Evolutionary conservation across 2,797 vertebrate species (phyloP).

Genomic region (Kryptopterus vitreolus): DNA sequence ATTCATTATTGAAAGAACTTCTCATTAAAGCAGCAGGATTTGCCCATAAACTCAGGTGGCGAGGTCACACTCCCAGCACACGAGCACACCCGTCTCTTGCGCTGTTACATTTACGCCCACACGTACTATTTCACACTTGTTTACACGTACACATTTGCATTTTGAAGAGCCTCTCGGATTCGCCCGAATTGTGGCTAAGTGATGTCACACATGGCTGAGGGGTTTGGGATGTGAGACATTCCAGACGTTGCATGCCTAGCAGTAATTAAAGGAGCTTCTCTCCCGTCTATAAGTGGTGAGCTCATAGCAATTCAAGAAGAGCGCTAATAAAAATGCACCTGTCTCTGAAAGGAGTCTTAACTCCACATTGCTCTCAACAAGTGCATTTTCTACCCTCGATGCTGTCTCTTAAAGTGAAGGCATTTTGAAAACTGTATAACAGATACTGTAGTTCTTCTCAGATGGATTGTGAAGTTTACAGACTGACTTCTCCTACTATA

Average conservation of each 20-base stretch:
- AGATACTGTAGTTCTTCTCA: neutral
- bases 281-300: constrained; percentile 75
- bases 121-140: constrained; percentile 14
- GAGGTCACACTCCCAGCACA: constrained; percentile 66
- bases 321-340: constrained; percentile 88
- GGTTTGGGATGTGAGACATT: constrained; percentile 50
- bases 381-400: neutral
- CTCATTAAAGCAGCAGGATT: constrained; percentile 84
- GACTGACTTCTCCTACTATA: neutral
- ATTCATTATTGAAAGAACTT: constrained; percentile 77
- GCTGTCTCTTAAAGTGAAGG: neutral
- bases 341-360: constrained; percentile 59
- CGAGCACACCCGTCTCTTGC: constrained; percentile 57
- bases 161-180: constrained; percentile 5
- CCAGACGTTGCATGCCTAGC: constrained; percentile 72
- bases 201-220: constrained; percentile 69
- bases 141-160: neutral
- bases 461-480: neutral
- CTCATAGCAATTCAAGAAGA: constrained; percentile 78
- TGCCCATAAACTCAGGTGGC: constrained; percentile 79
- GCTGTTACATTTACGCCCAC: constrained; percentile 5
- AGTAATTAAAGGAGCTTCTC: constrained; percentile 77
- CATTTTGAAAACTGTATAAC: neutral
- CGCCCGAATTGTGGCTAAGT: constrained; percentile 22
- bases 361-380: constrained; percentile 50